phyloP scores from a whole-genome alignment of 2,113 vertebrate species.

The Sturnira hondurensis region DNA sequence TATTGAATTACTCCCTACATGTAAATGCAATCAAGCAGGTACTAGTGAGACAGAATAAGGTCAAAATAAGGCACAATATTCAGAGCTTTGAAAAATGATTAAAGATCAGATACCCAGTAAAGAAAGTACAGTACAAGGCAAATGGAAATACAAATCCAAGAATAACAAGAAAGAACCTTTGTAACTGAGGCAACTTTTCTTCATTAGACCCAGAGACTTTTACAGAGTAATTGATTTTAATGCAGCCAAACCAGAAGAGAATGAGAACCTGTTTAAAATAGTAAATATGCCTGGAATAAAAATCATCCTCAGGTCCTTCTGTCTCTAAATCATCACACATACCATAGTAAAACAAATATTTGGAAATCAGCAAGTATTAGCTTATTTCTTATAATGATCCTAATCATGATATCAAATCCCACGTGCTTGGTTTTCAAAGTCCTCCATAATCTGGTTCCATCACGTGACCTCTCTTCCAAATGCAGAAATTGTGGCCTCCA shows the following conservation, averaged over 20 bases:
- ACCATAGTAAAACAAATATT: neutral
- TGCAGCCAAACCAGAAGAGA: neutral
- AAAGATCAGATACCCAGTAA: neutral
- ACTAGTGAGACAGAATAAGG: neutral
- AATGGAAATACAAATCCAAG: neutral
- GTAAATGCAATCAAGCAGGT: slow-evolving; percentile 16
- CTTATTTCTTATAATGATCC: neutral
- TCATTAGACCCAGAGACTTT: neutral
- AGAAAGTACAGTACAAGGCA: neutral
- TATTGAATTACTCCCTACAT: neutral
- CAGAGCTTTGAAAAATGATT: neutral
- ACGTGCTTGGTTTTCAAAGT: neutral
- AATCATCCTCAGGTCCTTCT: neutral
- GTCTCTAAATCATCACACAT: neutral
- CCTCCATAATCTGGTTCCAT: neutral
- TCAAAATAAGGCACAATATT: slow-evolving; percentile 15
- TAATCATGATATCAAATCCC: neutral
- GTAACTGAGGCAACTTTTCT: neutral
- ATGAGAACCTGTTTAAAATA: slow-evolving; percentile 16
- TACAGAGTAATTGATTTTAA: neutral
- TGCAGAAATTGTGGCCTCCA: neutral
- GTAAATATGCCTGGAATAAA: neutral
- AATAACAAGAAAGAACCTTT: neutral
- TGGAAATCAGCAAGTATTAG: neutral
- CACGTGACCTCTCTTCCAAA: neutral